phyloP scores from a whole-genome alignment of 2,113 vertebrate species.

The Pseudopodoces humilis region DNA sequence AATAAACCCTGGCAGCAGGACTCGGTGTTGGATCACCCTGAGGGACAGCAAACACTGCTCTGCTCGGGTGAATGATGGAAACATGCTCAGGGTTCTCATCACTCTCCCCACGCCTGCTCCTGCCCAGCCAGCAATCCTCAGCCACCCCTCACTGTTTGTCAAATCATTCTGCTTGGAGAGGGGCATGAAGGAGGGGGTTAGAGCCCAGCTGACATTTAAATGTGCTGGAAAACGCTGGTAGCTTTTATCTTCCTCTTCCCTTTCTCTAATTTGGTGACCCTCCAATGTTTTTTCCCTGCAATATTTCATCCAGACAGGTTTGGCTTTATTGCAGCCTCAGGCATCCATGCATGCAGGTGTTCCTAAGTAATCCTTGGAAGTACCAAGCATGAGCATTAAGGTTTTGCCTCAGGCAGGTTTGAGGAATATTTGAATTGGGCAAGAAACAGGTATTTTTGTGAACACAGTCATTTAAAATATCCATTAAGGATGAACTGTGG shows the following conservation, averaged over 20 bases:
- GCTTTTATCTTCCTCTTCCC: neutral
- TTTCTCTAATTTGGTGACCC: neutral
- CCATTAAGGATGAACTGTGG: neutral
- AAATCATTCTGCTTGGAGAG: neutral
- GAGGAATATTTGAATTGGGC: constrained; percentile 1
- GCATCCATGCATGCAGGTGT: neutral
- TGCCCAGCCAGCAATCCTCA: neutral
- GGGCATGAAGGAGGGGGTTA: neutral
- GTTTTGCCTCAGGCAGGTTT: neutral
- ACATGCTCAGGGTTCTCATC: neutral
- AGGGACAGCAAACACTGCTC: neutral
- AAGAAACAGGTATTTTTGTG: neutral
- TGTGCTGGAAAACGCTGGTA: neutral
- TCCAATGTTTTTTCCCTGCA: neutral
- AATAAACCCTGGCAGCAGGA: neutral
- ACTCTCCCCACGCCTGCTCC: neutral
- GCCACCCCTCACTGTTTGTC: neutral
- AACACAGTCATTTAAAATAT: neutral
- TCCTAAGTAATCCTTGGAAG: constrained; percentile 22
- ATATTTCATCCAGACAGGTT: constrained; percentile 12
- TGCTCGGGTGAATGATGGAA: neutral
- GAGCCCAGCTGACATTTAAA: neutral
- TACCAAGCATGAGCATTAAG: neutral
- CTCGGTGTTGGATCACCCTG: neutral
- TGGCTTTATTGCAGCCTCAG: constrained; percentile 15